These are phyloP conservation scores for Pentamera pediparva DNA, from an alignment of 53 echinoderm and acorn worm genomes.

Conservation along the genomic window DNA sequence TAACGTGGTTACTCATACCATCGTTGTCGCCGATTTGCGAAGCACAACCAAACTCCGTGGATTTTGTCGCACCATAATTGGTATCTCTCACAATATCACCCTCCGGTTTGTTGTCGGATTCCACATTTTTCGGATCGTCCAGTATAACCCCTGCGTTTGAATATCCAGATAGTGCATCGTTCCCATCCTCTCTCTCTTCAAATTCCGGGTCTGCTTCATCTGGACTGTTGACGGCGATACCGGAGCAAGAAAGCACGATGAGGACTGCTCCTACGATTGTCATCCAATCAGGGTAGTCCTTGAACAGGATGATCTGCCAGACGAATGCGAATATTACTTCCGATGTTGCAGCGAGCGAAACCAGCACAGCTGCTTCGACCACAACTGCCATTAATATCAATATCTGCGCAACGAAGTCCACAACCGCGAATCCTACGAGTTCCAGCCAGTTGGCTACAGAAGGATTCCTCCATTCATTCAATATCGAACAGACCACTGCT, in stretches of 20 bases:
- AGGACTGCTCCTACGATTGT: slow-evolving; percentile 7
- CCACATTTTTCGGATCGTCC: too few relatives aligned
- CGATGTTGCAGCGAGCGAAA: slow-evolving; percentile 4
- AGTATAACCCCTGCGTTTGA: too few relatives aligned
- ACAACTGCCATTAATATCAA: background rate
- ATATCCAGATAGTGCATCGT: too few relatives aligned
- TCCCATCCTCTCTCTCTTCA: too few relatives aligned
- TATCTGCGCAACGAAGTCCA: slow-evolving; percentile 19
- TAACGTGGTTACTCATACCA: too few relatives aligned
- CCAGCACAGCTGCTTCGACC: slow-evolving; percentile 5
- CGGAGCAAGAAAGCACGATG: background rate
- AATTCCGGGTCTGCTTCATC: too few relatives aligned
- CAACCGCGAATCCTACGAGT: background rate
- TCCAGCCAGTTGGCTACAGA: background rate
- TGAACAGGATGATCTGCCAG: slow-evolving; percentile 16
- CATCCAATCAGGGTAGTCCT: slow-evolving; percentile 16
- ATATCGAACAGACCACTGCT: background rate
- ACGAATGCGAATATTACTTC: slow-evolving; percentile 23
- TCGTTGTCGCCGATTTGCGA: too few relatives aligned
- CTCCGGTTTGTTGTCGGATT: too few relatives aligned
- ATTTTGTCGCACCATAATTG: too few relatives aligned
- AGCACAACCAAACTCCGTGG: too few relatives aligned
- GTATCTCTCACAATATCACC: too few relatives aligned
- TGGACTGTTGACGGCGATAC: too few relatives aligned
- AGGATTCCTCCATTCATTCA: slow-evolving; percentile 2